Evolutionary conservation across 2,797 vertebrate genomes (phyloP), one percentile per base, ranked within the genome.

Genomic region (Tragopan temminckii): DNA sequence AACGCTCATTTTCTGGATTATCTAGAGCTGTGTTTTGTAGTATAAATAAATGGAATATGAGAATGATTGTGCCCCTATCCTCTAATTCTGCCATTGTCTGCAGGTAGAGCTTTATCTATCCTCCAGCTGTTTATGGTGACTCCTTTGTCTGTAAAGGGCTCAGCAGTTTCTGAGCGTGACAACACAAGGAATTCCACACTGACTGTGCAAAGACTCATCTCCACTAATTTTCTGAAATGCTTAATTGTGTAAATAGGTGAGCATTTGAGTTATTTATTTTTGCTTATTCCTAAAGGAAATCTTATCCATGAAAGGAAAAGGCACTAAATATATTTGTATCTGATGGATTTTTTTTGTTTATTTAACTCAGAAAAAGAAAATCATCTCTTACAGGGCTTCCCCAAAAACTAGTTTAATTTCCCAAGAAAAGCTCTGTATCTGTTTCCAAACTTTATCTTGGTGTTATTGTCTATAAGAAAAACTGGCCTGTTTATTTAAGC

Each of bases 391-490:
- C 2, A 46, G 9, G 14, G 50, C n/a, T 66, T 55, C 4, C 20
- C 43, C 1, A 10, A 66, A 71, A 76, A 43, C 11, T 67, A 36
- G 27, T 68, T 85, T 76, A 35, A 68, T 57, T 82, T 89, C 16
- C 38, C 29, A 75, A 68, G 53, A 71, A 90, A 79, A 78, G 19
- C 48, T 80, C 80, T 76, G 38, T 94, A 57, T 94, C 84, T 95
- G 81, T 94, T 95, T 93, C 70, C 79, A 88, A 94, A 92, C 59
- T 95, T 78, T 72, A 87, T 94, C 72, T 90, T 82, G 50, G 38
- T 85, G 79, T 46, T 77, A 91, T 25, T 93, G 78, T 70, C 79
- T 88, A 80, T 79, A 93, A 67, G 90, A 76, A 93, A 92, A 93
- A 80, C 24, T 71, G 70, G 52, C 24, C 63, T 71, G 63, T 62